Evolutionary conservation across 2,113 vertebrate genomes (phyloP), one percentile per base, ranked within the genome.

Genomic region (Dasyprocta punctata): DNA sequence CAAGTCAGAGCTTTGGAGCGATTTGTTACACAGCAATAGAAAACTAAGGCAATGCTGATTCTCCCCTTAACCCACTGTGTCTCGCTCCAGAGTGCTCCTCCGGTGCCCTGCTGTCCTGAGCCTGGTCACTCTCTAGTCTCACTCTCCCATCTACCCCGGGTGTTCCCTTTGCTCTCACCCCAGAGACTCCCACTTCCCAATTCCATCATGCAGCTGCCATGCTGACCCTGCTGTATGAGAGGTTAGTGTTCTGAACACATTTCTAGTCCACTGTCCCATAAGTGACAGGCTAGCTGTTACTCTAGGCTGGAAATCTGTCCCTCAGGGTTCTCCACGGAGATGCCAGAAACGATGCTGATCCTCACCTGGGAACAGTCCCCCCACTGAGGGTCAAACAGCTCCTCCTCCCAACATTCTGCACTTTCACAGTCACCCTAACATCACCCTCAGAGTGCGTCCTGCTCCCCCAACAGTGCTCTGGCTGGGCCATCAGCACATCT

Each of bases 391-490:
- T 26, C 28, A 16, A 28, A 41, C 14, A 36, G 77, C 28, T 22
- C 41, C 22, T 26, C 36, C 38, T 33, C 33, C 30, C 49, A 28
- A 8, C 10, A 19, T 5, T 49, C 28, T 36, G 19, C 38, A 28
- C 75, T 1, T n/a, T 5, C n/a, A 30, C 30, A 30, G 28, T 1
- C 4, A 2, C 52, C 6, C 6, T 22, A 16, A 30, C 1, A 4
- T 1, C 1, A 8, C 4, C 67, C 30, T 58, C 60, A 10, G 41
- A 41, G 17, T 3, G 3, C 69, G 22, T n/a, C 69, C 69, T 71
- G 9, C 28, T 65, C 13, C 10, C 81, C 24, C 3, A 17, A 12
- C 14, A 28, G 73, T 36, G 41, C 7, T 56, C 41, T 14, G 1
- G 24, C 5, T 7, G 6, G 1, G 20, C 5, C 5, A 1, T 36